Base-by-base conservation (phyloP, 1,140 invertebrate genomes). In the Drosophila orena region DNA sequence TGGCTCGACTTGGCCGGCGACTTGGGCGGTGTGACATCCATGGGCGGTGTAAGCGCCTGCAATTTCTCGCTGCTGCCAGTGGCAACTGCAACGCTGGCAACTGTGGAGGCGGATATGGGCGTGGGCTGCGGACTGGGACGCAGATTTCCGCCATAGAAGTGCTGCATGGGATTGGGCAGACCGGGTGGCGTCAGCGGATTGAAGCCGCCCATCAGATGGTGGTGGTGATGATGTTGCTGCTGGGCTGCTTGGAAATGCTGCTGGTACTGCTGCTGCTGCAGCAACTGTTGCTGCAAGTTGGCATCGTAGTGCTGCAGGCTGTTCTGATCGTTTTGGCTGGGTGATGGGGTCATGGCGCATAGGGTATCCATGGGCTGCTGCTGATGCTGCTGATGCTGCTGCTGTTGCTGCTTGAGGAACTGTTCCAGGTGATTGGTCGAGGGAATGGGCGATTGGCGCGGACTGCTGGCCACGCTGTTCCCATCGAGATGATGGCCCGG, bases 1-100 rank as follows among this genome's bases (percentile, higher is more conserved):
- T 93, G 93, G 3, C 93, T 93, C 3, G 94, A 94, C 81, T 94
- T 94, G 7, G 94, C 93, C 10, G 93, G 93, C 11, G 94, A 94
- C 80, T 94, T 94, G 2, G 94, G 94, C 34, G 94, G 93, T 4
- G 94, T 94, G 15, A 91, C 79, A 40, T 92, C 91, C 85, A 92
- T 92, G 20, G 91, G 91, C 20, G 91, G 91, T 14, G 91, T 92
- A 3, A 86, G 60, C n/a, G 85, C 60, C 64, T 84, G 65, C 83
- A 91, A 35, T 52, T 92, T 72, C 77, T 75, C 68, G 50, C 80
- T 52, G 17, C 53, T 54, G 59, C 42, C 38, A 8, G 7, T 20
- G 10, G 15, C 24, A 15, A 47, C 58, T 34, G 68, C 56, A 37
- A 61, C 40, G 7, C 40, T 14, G 3, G 58, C 30, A 17, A 52